Conservation (phyloP, 2,888 invertebrate species). For the Lithophane leautieri region DNA sequence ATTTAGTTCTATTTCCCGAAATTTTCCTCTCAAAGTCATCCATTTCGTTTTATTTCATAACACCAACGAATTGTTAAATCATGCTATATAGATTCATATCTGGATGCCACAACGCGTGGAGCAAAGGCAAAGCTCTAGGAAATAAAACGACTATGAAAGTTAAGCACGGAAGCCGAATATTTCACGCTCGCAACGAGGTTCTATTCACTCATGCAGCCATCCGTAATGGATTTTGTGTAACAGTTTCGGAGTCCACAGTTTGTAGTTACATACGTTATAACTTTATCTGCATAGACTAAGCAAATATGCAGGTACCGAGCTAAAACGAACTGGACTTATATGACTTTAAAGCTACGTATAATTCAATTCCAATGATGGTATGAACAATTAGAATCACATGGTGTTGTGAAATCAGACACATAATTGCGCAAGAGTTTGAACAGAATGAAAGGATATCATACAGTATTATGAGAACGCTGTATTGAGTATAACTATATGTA, state of each 20-base stretch:
- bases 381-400: neutral
- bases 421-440: neutral
- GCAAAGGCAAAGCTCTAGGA: neutral
- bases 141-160: slow-evolving; percentile 36
- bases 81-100: slow-evolving; percentile 31
- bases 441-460: neutral
- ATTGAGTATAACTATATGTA: neutral
- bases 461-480: neutral
- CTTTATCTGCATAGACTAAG: slow-evolving; percentile 2
- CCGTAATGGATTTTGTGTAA: slow-evolving; percentile 30
- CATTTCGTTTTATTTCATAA: slow-evolving; percentile 14
- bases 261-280: slow-evolving; percentile 10
- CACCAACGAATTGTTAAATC: slow-evolving; percentile 10
- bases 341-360: neutral
- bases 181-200: slow-evolving; percentile 26
- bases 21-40: neutral
- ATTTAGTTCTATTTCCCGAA: neutral
- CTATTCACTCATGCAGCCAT: slow-evolving; percentile 11
- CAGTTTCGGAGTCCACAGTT: slow-evolving; percentile 18
- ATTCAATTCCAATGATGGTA: neutral
- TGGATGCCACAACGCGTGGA: neutral
- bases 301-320: neutral
- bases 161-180: slow-evolving; percentile 30
- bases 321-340: neutral
- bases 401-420: neutral